phyloP scores from a whole-genome alignment of 2,888 invertebrate species.

The Gerris lacustris region DNA sequence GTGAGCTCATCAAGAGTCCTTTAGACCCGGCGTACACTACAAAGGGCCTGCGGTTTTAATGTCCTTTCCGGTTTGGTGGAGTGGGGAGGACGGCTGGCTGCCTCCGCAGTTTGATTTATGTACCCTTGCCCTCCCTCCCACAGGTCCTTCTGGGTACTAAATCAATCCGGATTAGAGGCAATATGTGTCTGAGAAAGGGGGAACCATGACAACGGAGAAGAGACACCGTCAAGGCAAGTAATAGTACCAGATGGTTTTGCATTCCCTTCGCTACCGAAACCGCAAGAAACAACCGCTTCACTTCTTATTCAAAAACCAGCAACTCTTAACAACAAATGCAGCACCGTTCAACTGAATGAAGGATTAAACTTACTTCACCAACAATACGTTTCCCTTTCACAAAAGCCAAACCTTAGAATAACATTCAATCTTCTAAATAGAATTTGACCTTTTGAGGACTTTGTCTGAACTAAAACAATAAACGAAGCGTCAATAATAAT shows the following conservation, averaged over 20 bases:
- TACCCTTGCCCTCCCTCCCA: background rate
- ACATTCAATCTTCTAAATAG: no score
- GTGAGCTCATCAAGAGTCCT: background rate
- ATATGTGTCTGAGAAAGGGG: constrained; percentile 1
- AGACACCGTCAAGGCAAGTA: background rate
- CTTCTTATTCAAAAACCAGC: no score
- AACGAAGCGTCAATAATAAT: no score
- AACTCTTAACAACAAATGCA: no score
- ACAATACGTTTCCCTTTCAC: no score
- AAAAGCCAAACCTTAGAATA: no score
- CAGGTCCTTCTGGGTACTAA: background rate
- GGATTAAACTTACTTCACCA: no score
- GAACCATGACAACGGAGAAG: background rate
- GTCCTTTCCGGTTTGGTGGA: background rate
- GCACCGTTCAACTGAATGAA: no score
- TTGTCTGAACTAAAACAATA: no score
- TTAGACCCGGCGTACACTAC: background rate
- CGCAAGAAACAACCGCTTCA: no score
- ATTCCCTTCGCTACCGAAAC: background rate
- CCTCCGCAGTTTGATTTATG: background rate
- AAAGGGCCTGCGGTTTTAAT: constrained; percentile 3
- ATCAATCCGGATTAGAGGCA: constrained; percentile 3
- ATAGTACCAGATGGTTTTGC: background rate
- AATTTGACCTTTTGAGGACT: no score
- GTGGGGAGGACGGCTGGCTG: background rate